Conservation (phyloP, 2,888 invertebrate genomes). For the Drosophila putrida region DNA sequence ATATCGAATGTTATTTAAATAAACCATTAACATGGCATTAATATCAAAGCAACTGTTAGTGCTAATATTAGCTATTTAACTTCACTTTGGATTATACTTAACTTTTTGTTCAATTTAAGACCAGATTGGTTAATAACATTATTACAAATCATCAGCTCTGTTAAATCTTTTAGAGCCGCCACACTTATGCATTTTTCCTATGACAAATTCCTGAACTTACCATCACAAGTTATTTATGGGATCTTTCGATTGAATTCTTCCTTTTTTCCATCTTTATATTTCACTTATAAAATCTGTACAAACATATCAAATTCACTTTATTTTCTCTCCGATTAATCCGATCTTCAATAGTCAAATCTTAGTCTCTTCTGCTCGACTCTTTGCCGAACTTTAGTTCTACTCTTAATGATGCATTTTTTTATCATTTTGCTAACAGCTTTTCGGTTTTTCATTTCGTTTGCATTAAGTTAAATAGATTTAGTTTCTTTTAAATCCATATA, state of each 20-base stretch:
- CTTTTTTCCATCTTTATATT: background rate
- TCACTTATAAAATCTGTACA: slow-evolving; percentile 19
- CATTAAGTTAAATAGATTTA: slow-evolving; percentile 24
- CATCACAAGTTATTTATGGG: slow-evolving; percentile 13
- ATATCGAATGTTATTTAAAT: background rate
- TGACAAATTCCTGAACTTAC: slow-evolving; percentile 36
- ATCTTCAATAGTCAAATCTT: background rate
- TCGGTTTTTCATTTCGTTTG: slow-evolving; percentile 19
- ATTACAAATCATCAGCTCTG: background rate
- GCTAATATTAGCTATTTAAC: background rate
- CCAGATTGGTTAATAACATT: background rate
- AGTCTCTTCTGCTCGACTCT: slow-evolving; percentile 3
- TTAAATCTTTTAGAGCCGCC: background rate
- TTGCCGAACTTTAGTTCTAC: slow-evolving; percentile 11
- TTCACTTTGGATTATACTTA: background rate
- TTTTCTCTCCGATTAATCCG: background rate
- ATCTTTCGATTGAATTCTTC: background rate
- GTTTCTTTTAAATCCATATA: slow-evolving; percentile 31
- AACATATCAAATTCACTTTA: slow-evolving; percentile 19
- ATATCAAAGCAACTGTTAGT: background rate
- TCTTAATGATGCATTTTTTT: background rate
- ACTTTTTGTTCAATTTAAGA: background rate
- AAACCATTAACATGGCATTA: background rate
- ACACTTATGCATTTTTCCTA: background rate
- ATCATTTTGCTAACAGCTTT: slow-evolving; percentile 3